These are phyloP conservation scores for Thalassoma bifasciatum DNA, from an alignment of 2,113 vertebrate genomes.

Conservation along the genomic window DNA sequence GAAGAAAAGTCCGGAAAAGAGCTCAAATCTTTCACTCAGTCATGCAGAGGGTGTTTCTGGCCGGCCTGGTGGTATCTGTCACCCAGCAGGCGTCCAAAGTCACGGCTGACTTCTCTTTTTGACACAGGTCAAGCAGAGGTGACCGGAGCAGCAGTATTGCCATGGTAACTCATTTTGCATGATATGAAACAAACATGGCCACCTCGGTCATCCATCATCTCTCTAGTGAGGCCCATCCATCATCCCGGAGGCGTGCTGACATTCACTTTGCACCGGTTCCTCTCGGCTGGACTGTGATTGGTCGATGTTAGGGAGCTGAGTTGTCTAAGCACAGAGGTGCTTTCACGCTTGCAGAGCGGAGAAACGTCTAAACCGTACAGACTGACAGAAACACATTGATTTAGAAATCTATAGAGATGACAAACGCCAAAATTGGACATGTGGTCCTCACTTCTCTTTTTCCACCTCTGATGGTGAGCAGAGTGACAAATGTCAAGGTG, in stretches of 20 bases:
- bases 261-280: slow-evolving; percentile 75
- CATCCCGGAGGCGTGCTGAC: slow-evolving; percentile 69
- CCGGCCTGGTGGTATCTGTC: slow-evolving; percentile 10
- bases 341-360: slow-evolving; percentile 58
- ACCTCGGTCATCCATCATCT: slow-evolving; percentile 77
- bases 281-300: slow-evolving; percentile 74
- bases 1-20: slow-evolving; percentile 20
- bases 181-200: slow-evolving; percentile 74
- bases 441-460: slow-evolving; percentile 16
- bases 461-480: not conserved
- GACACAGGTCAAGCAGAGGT: slow-evolving; percentile 60
- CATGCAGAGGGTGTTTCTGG: not conserved
- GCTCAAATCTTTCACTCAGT: not conserved
- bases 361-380: slow-evolving; percentile 49
- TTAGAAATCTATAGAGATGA: slow-evolving; percentile 53
- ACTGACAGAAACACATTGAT: slow-evolving; percentile 69
- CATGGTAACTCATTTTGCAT: slow-evolving; percentile 61
- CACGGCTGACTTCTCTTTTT: slow-evolving; percentile 40
- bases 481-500: slow-evolving; percentile 3
- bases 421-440: slow-evolving; percentile 47
- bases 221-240: slow-evolving; percentile 78
- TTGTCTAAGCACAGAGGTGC: slow-evolving; percentile 41
- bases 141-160: slow-evolving; percentile 46
- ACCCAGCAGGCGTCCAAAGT: slow-evolving; percentile 29
- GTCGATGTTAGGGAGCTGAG: slow-evolving; percentile 23